A percentile compares a stretch with the other conserved stretches of the same genome.
These are phyloP conservation scores for Diarsia rubi DNA, from an alignment of 2,888 invertebrate species.

Conservation along the genomic window DNA sequence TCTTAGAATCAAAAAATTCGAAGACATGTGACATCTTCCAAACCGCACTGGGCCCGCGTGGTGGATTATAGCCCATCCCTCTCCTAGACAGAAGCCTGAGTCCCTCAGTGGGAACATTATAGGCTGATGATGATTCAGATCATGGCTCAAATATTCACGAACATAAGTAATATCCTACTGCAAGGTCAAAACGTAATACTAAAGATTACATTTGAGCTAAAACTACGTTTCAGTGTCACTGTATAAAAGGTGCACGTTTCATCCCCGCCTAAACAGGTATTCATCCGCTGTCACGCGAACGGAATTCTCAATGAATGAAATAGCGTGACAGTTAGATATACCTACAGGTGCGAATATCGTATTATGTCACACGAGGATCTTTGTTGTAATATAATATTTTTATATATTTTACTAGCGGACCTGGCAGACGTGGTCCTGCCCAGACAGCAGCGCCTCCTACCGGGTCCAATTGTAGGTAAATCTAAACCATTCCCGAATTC, in stretches of 20 bases:
- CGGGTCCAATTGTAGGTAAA: too few relatives aligned
- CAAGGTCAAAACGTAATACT: background rate
- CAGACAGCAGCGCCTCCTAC: too few relatives aligned
- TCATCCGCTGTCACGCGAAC: constrained; percentile 15
- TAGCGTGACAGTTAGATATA: background rate
- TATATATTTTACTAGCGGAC: too few relatives aligned
- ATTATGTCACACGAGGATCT: constrained; percentile 6
- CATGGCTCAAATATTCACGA: background rate
- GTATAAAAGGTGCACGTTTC: constrained; percentile 38
- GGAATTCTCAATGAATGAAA: constrained; percentile 47
- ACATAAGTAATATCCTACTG: background rate
- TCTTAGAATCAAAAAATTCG: too few relatives aligned
- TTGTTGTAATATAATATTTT: background rate
- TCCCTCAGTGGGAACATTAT: too few relatives aligned
- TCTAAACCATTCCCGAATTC: too few relatives aligned
- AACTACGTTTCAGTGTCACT: constrained; percentile 6
- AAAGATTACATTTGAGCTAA: background rate
- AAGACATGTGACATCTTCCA: too few relatives aligned
- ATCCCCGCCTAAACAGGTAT: constrained; percentile 28
- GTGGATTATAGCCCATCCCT: too few relatives aligned
- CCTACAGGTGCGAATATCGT: constrained; percentile 11
- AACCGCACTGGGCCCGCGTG: too few relatives aligned
- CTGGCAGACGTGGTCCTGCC: too few relatives aligned
- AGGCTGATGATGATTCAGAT: too few relatives aligned
- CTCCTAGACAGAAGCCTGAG: too few relatives aligned